These are phyloP conservation scores for Melanotaenia boesemani DNA, from an alignment of 2,797 vertebrate species.

Conservation along the genomic window DNA sequence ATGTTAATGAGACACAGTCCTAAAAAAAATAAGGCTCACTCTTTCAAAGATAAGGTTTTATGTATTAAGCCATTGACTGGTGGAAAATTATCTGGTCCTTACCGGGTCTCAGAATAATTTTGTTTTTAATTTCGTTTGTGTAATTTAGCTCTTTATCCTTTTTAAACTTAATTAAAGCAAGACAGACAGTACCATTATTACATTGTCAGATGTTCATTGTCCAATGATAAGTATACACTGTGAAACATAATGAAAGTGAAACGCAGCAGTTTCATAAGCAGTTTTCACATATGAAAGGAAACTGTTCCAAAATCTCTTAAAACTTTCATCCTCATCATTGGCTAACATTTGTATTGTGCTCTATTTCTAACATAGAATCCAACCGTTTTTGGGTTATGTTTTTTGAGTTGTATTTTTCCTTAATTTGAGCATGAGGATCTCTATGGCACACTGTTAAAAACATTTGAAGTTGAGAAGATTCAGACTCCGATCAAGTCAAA, in stretches of 20 bases:
- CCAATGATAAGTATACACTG: not conserved
- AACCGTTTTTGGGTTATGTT: too few relatives aligned
- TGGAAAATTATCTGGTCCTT: not conserved
- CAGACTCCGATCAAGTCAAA: not conserved
- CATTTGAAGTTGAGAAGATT: not conserved
- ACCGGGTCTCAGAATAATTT: not conserved
- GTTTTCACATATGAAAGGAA: not conserved
- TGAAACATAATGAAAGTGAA: not conserved
- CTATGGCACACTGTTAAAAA: too few relatives aligned
- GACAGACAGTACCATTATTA: not conserved
- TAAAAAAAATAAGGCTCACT: too few relatives aligned
- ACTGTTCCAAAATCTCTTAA: not conserved
- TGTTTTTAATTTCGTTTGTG: not conserved
- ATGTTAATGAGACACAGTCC: too few relatives aligned
- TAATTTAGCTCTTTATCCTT: not conserved
- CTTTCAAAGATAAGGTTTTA: too few relatives aligned
- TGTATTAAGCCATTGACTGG: too few relatives aligned
- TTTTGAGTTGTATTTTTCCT: not conserved
- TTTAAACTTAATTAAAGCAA: not conserved
- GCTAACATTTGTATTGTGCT: too few relatives aligned
- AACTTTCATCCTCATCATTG: not conserved
- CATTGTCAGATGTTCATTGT: not conserved
- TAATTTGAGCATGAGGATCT: too few relatives aligned
- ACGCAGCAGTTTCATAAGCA: not conserved
- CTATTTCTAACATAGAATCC: too few relatives aligned